Percentiles rank a stretch among this genome's conserved stretches.
Conservation (phyloP, 2,888 invertebrate species). For the Tanaodytes sp. region DNA sequence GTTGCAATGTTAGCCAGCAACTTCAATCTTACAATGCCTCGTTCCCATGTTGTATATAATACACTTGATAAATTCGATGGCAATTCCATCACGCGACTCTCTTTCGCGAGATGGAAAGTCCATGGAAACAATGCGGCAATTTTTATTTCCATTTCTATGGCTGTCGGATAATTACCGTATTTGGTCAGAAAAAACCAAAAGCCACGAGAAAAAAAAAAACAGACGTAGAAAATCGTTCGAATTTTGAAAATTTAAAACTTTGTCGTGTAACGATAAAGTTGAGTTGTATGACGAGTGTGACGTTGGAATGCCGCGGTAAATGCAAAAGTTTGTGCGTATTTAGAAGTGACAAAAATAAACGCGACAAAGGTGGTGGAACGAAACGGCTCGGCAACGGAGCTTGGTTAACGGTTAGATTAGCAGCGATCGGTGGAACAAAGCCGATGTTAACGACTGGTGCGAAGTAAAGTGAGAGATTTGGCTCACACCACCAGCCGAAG, state of each 20-base stretch:
- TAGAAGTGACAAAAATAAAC: conserved; percentile 9
- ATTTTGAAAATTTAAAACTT: too few relatives aligned
- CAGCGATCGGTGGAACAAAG: conserved; percentile 30
- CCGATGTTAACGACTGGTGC: conserved; percentile 32
- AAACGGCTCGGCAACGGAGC: conserved; percentile 2
- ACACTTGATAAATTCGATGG: conserved; percentile 20
- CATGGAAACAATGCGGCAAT: background rate
- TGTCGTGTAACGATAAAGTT: too few relatives aligned
- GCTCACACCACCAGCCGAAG: conserved; percentile 31
- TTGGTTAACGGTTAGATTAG: conserved; percentile 36
- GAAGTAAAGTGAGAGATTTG: conserved; percentile 36
- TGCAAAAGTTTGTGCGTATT: conserved; percentile 1
- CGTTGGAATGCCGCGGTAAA: conserved; percentile 9
- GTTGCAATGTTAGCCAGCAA: conserved; percentile 36
- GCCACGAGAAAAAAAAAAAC: too few relatives aligned
- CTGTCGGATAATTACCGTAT: too few relatives aligned
- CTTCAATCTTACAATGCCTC: conserved; percentile 18
- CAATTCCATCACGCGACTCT: background rate
- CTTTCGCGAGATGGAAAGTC: background rate
- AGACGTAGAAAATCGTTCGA: too few relatives aligned
- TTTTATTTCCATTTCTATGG: too few relatives aligned
- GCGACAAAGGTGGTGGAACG: conserved; percentile 14
- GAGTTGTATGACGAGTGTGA: background rate
- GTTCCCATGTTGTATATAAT: conserved; percentile 17
- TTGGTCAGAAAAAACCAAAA: too few relatives aligned